Conservation (phyloP, 23 tunicate species). For the Styela clava region DNA sequence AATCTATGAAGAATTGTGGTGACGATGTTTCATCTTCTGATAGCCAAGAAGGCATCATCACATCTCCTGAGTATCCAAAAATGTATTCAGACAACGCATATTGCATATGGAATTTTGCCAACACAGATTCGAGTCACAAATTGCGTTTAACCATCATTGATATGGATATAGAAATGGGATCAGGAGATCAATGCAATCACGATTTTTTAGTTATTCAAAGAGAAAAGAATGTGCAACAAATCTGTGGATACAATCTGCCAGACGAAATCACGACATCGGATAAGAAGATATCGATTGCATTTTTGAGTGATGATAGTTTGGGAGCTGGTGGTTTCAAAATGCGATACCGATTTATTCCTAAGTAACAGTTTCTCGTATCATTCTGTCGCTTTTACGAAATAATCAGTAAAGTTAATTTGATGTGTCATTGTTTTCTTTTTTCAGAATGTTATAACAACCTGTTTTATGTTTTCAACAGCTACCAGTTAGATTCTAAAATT, state of each 20-base stretch:
- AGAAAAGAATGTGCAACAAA: not conserved
- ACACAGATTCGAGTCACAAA: not conserved
- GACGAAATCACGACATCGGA: not conserved
- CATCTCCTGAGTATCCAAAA: not conserved
- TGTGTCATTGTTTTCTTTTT: no score
- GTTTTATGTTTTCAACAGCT: no score
- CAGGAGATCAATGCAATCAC: not conserved
- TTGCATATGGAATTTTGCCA: not conserved
- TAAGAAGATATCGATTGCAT: not conserved
- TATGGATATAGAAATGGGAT: constrained; percentile 4
- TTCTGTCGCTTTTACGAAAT: no score
- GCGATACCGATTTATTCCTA: not conserved
- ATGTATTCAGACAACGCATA: not conserved
- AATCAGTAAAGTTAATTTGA: no score
- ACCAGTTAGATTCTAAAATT: no score
- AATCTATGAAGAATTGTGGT: not conserved
- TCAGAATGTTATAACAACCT: no score
- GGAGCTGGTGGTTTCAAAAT: constrained; percentile 6
- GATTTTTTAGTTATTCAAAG: not conserved
- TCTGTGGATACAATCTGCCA: not conserved
- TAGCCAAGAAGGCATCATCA: not conserved
- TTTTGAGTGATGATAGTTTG: not conserved
- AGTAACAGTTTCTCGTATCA: no score
- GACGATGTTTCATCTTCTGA: not conserved
- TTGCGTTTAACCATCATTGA: not conserved